Base-by-base conservation (phyloP, 1,140 invertebrate genomes). In the Drosophila lini region DNA sequence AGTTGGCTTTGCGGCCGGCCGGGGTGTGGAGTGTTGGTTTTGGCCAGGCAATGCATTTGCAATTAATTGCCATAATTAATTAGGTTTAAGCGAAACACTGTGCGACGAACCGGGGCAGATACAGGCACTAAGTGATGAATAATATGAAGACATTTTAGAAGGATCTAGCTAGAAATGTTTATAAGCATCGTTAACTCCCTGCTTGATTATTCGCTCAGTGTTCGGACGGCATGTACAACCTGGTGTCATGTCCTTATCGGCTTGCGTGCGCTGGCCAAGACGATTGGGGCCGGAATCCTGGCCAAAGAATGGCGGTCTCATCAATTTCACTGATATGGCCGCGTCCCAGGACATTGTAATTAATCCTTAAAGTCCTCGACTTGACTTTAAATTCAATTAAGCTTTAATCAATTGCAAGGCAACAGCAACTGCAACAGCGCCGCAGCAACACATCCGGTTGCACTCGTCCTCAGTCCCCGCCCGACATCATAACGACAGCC, bases 41-140 rank as follows among this genome's bases (percentile, higher is more conserved):
- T 62, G 74, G 60, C 48, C 63, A 57, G 70, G 70, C 44, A 67
- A 65, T 80, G 73, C 80, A 74, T 79, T 74, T 64, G 65, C 83
- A 89, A 83, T 67, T 89, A 89, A 88, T 88, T 83, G 60, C 58
- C 67, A 80, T 83, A 83, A 83, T 88, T 89, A 84, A 88, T 88
- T 89, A 74, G 50, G 80, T 75, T 89, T 83, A 83, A 71, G 41
- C 78, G 59, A 73, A 42, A 63, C 60, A 73, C 28, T 48, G 36
- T 6, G 8, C 19, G 22, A n/a, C 25, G 32, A 28, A 10, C 13
- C 34, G 10, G 22, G 8, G 42, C 36, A 60, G 16, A 42, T 9
- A n/a, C 15, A 16, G 47, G 15, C 2, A 36, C 3, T 10, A 6
- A 3, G 13, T 36, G 13, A 36, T 6, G 13, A 34, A n/a, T 16